phyloP scores from a whole-genome alignment of 2,888 invertebrate species.

The Athetis lepigone region DNA sequence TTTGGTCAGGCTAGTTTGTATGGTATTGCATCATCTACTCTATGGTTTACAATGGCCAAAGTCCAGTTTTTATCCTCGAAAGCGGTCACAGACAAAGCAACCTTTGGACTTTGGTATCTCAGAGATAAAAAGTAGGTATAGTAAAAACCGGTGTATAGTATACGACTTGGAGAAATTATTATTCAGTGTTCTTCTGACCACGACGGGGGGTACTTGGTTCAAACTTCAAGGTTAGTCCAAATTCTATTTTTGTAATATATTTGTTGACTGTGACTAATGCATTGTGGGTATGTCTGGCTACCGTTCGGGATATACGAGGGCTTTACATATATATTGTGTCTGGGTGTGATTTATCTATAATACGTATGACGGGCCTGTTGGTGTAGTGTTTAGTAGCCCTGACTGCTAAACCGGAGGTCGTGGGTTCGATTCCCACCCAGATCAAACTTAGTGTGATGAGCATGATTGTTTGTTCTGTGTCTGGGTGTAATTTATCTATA shows the following conservation, averaged over 20 bases:
- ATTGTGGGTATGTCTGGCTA: too few species aligned
- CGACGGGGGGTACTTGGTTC: not conserved
- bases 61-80: not conserved
- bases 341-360: too few species aligned
- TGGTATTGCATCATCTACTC: not conserved
- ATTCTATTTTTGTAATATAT: not conserved
- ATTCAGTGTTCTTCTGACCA: not conserved
- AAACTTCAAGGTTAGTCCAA: not conserved
- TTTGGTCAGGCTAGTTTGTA: not conserved
- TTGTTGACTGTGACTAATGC: too few species aligned
- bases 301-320: too few species aligned
- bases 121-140: not conserved
- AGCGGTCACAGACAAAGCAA: not conserved
- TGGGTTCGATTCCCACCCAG: too few species aligned
- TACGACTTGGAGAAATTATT: not conserved
- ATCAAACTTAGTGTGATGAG: too few species aligned
- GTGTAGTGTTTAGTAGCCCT: too few species aligned
- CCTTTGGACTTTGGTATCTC: constrained; percentile 19
- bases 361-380: too few species aligned
- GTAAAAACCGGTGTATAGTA: not conserved
- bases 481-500: too few species aligned
- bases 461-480: too few species aligned
- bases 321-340: too few species aligned
- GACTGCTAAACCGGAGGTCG: too few species aligned
- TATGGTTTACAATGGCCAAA: constrained; percentile 14